Base-by-base conservation (phyloP, 2,888 invertebrate genomes). In the Dasysyrphus albostriatus region DNA sequence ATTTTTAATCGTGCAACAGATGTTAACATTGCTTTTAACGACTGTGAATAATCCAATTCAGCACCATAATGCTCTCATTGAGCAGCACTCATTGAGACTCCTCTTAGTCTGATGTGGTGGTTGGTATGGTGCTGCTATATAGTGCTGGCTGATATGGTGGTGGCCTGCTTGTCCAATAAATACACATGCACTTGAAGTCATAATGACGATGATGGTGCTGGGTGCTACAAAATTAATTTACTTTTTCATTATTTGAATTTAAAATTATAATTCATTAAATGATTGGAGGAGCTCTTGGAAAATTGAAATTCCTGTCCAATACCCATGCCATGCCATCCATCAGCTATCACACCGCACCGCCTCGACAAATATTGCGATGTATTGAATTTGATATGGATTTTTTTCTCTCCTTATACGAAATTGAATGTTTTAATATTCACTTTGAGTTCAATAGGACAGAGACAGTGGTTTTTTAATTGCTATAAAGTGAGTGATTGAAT, bases 11-110 rank as follows among this genome's bases (percentile, higher is more conserved):
- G 24, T 6, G 42, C 76, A 81, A 85, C 85, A 85, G 73, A 85
- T 85, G 81, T 82, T 82, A 77, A 82, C 73, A 82, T 75, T 47
- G 70, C 78, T 72, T 65, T 76, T 81, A 74, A 77, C 70, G 73
- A 77, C 74, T 69, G 67, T 77, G 81, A 69, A 82, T 82, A 69
- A 85, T 85, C 77, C 85, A 81, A 85, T 85, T 77, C 69, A 67
- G 65, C 70, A 77, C 61, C 44, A 69, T 77, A 82, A 82, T 85
- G 82, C 69, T 61, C 73, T 73, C 63, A 67, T 85, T 81, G 84
- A 81, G 72, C 58, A 75, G 81, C 76, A 76, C 72, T 84, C 81
- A 81, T 73, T 76, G 59, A 67, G 72, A 67, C 63, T 76, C 34
- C 37, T 19, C 59, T 24, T 56, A 39, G 19, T 5, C 42, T 44